Conservation (phyloP, 2,888 invertebrate genomes). For the Gordius sp. region DNA sequence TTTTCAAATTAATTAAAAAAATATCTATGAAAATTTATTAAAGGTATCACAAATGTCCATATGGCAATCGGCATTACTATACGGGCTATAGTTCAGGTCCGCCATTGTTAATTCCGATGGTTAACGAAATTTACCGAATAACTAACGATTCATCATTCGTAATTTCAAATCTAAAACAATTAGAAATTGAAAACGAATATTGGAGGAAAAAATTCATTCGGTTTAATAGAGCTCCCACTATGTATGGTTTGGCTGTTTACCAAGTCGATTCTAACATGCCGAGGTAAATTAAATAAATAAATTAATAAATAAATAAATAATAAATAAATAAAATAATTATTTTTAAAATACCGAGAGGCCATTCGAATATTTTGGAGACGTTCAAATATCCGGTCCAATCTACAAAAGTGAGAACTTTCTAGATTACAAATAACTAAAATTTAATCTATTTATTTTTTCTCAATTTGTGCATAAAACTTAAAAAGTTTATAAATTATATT, state of each 20-base stretch:
- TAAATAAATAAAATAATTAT: constrained; percentile 11
- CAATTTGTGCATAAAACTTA: no score
- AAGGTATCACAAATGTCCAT: not conserved
- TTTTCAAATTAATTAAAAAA: no score
- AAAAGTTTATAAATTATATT: no score
- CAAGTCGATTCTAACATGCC: not conserved
- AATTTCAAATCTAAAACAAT: not conserved
- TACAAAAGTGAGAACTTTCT: not conserved
- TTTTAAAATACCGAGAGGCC: constrained; percentile 6
- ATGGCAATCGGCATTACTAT: not conserved
- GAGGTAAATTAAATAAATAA: not conserved
- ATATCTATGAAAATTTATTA: no score
- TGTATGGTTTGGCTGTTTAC: not conserved
- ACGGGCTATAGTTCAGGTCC: not conserved
- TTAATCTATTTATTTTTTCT: no score
- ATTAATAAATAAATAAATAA: not conserved
- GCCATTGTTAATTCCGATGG: not conserved
- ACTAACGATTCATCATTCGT: not conserved
- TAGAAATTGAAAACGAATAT: not conserved
- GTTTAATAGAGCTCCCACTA: not conserved
- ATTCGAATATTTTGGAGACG: not conserved
- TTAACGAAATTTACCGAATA: not conserved
- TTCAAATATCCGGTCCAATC: not conserved
- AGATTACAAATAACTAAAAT: not conserved
- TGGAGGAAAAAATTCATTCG: not conserved